Conservation (phyloP, 2,888 invertebrate genomes). For the Aphodius sticticus region DNA sequence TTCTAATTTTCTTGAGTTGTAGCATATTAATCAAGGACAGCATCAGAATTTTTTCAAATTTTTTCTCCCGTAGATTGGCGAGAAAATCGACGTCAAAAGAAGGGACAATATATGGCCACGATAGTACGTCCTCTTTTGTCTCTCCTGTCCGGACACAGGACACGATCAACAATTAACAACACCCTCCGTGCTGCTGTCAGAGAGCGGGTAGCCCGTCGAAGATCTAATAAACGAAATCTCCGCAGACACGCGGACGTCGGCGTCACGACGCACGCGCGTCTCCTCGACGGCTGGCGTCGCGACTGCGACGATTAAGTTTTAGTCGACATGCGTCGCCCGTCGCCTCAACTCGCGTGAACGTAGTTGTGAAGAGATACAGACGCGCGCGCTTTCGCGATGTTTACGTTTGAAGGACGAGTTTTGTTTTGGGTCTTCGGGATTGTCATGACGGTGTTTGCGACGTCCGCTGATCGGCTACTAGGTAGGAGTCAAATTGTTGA, state of each 20-base stretch:
- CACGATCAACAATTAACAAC: not conserved
- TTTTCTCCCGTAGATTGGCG: too few relatives aligned
- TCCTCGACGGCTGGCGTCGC: conserved; percentile 5
- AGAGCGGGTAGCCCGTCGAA: not conserved
- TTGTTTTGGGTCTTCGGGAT: conserved; percentile 16
- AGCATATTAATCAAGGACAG: too few relatives aligned
- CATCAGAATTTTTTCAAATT: too few relatives aligned
- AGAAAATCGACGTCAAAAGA: too few relatives aligned
- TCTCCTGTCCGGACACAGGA: not conserved
- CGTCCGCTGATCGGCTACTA: conserved; percentile 8
- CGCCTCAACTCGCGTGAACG: not conserved
- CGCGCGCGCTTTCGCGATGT: not conserved
- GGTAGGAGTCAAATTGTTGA: not conserved
- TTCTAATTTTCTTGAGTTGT: too few relatives aligned
- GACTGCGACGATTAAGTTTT: conserved; percentile 8
- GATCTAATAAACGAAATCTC: not conserved
- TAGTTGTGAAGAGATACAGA: not conserved
- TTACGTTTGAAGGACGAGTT: not conserved
- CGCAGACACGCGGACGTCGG: not conserved
- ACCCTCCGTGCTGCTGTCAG: not conserved
- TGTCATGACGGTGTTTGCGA: conserved; percentile 9
- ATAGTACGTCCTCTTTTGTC: not conserved
- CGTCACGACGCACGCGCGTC: not conserved
- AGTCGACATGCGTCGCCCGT: conserved; percentile 21
- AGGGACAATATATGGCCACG: too few relatives aligned